Percentiles rank a stretch among this genome's conserved stretches.
Conservation (phyloP, 2,113 vertebrate genomes). For the Apodemus sylvaticus region DNA sequence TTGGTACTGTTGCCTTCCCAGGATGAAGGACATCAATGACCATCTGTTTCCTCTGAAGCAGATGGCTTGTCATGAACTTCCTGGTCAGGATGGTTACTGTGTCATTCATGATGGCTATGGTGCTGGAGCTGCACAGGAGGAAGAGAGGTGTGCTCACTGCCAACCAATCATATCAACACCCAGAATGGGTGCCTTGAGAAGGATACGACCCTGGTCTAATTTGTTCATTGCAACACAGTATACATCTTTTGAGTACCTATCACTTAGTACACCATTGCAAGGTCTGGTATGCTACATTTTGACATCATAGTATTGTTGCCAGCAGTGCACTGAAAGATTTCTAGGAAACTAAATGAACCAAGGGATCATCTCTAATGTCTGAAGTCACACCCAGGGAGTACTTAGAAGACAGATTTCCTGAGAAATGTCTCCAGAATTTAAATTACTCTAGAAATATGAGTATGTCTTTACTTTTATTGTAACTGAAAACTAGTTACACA, state of each 20-base stretch:
- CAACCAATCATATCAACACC: no score
- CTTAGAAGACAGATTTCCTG: conserved; percentile 12
- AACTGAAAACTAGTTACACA: background rate
- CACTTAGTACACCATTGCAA: background rate
- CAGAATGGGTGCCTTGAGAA: background rate
- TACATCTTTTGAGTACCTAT: background rate
- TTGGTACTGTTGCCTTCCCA: no score
- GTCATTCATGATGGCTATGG: no score
- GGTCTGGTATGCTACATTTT: background rate
- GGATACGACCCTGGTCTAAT: background rate
- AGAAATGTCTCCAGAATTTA: conserved; percentile 12
- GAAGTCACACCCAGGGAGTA: conserved; percentile 7
- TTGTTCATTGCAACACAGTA: background rate
- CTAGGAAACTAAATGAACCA: conserved; percentile 24
- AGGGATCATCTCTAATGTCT: background rate
- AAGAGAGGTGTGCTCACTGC: no score
- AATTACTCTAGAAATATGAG: conserved; percentile 41
- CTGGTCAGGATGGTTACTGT: no score
- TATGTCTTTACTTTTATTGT: background rate
- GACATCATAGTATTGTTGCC: background rate
- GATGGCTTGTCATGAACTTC: no score
- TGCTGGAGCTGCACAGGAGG: no score
- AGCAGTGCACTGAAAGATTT: background rate
- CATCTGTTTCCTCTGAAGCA: no score
- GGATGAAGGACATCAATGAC: no score